A percentile compares a stretch with the other conserved stretches of the same genome.
These are phyloP conservation scores for Noctilio leporinus DNA, from an alignment of 2,113 vertebrate genomes.

Conservation along the genomic window DNA sequence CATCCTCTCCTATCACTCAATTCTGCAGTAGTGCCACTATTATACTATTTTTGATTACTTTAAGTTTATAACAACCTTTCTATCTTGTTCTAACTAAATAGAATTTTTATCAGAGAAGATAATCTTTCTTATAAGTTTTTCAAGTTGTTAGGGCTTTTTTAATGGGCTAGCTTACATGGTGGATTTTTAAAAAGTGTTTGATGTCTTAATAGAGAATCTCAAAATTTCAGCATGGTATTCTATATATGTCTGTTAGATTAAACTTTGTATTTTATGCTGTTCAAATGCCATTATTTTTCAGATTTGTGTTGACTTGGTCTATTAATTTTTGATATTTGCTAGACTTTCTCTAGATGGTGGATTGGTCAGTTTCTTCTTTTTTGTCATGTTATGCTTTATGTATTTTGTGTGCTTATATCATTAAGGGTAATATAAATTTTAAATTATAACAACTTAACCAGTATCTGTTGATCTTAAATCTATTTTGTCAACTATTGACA, in stretches of 20 bases:
- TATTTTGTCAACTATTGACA: background rate
- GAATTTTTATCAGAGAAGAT: background rate
- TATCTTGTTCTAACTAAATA: background rate
- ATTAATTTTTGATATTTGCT: background rate
- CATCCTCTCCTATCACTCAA: background rate
- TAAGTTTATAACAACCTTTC: background rate
- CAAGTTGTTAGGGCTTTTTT: background rate
- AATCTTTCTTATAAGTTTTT: background rate
- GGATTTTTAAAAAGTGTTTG: background rate
- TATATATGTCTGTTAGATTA: background rate
- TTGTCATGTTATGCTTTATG: background rate
- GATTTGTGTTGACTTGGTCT: background rate
- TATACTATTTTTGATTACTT: background rate
- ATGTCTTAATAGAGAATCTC: background rate
- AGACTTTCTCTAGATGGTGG: background rate
- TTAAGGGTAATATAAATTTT: background rate
- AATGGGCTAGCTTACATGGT: background rate
- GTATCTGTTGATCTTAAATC: background rate
- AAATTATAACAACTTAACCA: background rate
- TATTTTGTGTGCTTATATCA: background rate
- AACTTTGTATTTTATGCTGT: background rate
- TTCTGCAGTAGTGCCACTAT: background rate
- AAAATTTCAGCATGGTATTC: background rate
- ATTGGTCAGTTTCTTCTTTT: background rate
- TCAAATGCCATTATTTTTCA: background rate